phyloP scores from a whole-genome alignment of 2,888 invertebrate species.

The Ophion ventricosus region DNA sequence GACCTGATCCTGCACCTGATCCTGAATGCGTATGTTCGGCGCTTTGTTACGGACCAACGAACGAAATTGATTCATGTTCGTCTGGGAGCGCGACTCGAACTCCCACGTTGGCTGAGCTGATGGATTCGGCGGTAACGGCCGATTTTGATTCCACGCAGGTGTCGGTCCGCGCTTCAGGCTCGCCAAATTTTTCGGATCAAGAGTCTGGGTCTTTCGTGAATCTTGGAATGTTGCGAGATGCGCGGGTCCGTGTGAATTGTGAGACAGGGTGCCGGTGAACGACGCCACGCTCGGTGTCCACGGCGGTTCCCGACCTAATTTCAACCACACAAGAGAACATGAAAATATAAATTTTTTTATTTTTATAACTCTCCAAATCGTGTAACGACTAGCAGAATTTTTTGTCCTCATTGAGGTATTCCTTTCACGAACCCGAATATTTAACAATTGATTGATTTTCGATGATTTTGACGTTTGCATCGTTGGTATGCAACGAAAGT shows the following conservation, averaged over 20 bases:
- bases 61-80: constrained; percentile 84
- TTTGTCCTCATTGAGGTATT: background rate
- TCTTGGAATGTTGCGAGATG: constrained; percentile 82
- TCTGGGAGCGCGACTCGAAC: constrained; percentile 81
- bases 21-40: constrained; percentile 77
- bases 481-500: too few relatives aligned
- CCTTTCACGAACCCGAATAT: too few relatives aligned
- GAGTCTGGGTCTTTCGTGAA: constrained; percentile 81
- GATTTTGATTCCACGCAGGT: constrained; percentile 81
- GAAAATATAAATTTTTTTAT: background rate
- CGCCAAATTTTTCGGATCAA: constrained; percentile 81
- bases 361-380: background rate
- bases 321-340: background rate
- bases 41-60: constrained; percentile 83
- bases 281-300: constrained; percentile 82
- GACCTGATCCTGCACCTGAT: constrained; percentile 80
- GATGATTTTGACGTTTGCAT: too few relatives aligned
- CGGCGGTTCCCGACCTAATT: constrained; percentile 81
- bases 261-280: constrained; percentile 81
- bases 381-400: background rate
- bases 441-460: too few relatives aligned
- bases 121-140: constrained; percentile 78
- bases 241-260: constrained; percentile 81
- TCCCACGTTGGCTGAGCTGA: constrained; percentile 75
- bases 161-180: constrained; percentile 80